Percentiles rank a stretch among this genome's conserved stretches.
phyloP scores from a whole-genome alignment of 2,113 vertebrate species.

The Chloropsis hardwickii region DNA sequence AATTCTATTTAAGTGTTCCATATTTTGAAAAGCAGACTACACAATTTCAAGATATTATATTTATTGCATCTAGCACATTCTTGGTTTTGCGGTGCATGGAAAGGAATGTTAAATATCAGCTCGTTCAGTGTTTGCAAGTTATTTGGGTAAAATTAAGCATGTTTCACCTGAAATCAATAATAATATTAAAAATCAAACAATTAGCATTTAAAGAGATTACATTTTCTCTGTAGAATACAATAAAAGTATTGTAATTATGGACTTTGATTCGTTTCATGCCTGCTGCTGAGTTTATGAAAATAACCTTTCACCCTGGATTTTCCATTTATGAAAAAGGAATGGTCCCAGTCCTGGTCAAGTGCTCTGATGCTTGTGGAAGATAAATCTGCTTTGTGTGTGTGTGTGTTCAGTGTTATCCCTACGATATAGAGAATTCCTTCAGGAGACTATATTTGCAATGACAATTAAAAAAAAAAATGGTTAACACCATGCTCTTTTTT shows the following conservation, averaged over 20 bases:
- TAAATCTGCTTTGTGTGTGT: not conserved
- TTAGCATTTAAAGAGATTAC: not conserved
- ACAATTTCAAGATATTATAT: not conserved
- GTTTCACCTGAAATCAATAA: not conserved
- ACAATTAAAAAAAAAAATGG: no score
- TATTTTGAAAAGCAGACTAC: not conserved
- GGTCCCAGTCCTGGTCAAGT: not conserved
- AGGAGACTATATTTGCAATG: not conserved
- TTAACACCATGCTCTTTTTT: no score
- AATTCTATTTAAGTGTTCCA: not conserved
- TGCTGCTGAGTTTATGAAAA: not conserved
- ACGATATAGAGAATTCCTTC: fast-evolving
- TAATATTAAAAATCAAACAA: not conserved
- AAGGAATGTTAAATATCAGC: not conserved
- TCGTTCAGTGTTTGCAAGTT: not conserved
- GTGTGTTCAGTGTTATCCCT: not conserved
- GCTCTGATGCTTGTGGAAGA: not conserved
- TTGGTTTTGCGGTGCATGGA: not conserved
- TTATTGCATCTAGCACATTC: not conserved
- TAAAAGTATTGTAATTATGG: not conserved
- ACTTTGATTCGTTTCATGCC: not conserved
- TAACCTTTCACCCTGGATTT: not conserved
- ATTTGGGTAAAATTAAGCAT: not conserved
- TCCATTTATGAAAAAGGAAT: not conserved
- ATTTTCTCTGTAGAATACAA: not conserved